phyloP scores from a whole-genome alignment of 2,113 vertebrate genomes.

The Addax nasomaculatus region DNA sequence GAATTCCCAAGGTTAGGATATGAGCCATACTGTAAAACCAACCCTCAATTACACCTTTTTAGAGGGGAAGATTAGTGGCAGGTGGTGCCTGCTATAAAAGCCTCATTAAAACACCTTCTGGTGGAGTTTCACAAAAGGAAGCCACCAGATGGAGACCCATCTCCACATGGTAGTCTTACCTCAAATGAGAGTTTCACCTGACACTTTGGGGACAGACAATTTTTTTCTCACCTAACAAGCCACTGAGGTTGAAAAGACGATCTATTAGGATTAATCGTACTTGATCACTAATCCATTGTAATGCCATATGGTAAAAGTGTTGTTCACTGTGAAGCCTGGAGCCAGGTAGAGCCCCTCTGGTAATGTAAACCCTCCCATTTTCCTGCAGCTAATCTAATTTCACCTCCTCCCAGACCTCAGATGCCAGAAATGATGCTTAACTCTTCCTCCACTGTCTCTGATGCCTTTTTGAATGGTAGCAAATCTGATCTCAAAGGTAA shows the following conservation, averaged over 20 bases:
- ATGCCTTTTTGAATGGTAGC: conserved; percentile 79
- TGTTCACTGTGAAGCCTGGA: conserved; percentile 81
- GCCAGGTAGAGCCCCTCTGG: conserved; percentile 81
- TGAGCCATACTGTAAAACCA: conserved; percentile 80
- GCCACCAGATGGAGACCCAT: conserved; percentile 84
- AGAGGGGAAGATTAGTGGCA: conserved; percentile 82
- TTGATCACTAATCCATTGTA: conserved; percentile 82
- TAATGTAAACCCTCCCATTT: conserved; percentile 79
- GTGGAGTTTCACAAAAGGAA: conserved; percentile 83
- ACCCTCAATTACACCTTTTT: conserved; percentile 82
- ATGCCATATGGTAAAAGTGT: conserved; percentile 80
- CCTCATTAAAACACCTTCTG: conserved; percentile 88
- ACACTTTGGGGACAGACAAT: conserved; percentile 76
- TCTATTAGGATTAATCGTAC: conserved; percentile 84
- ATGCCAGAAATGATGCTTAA: conserved; percentile 81
- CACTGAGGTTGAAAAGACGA: conserved; percentile 79
- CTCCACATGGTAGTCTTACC: conserved; percentile 82
- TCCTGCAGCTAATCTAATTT: conserved; percentile 80
- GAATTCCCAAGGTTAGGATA: conserved; percentile 83
- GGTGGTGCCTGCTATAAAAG: conserved; percentile 83
- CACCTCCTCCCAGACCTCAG: conserved; percentile 75
- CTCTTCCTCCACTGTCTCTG: conserved; percentile 79
- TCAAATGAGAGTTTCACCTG: conserved; percentile 82
- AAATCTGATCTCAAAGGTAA: conserved; percentile 82
- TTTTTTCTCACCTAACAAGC: conserved; percentile 80